Conservation (phyloP, 1,140 invertebrate species). For the Hermetia illucens region DNA sequence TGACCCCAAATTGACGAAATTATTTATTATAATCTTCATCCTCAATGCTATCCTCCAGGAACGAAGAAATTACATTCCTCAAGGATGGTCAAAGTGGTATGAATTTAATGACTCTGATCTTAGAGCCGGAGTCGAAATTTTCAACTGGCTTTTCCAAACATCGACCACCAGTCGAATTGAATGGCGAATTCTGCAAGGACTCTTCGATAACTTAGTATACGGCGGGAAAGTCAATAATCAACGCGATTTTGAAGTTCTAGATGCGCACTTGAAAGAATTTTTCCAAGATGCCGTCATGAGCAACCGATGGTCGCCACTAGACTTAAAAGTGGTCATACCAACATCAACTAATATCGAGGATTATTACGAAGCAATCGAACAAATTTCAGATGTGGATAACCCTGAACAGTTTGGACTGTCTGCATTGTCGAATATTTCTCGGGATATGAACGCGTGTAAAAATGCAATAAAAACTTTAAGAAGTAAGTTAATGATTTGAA, state of each 20-base stretch:
- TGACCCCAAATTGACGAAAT: conserved; percentile 23
- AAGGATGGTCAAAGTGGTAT: conserved; percentile 77
- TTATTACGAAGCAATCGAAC: conserved; percentile 43
- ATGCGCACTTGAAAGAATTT: conserved; percentile 57
- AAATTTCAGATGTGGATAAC: conserved; percentile 50
- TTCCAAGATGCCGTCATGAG: conserved; percentile 47
- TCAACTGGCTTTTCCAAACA: conserved; percentile 42
- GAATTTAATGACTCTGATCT: conserved; percentile 81
- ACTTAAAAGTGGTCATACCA: conserved; percentile 34
- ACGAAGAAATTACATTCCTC: conserved; percentile 66
- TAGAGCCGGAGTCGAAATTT: conserved; percentile 56
- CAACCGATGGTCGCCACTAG: conserved; percentile 40
- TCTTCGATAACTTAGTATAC: conserved; percentile 72
- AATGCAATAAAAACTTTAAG: conserved; percentile 19
- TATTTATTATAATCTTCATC: conserved; percentile 27
- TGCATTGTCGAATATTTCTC: conserved; percentile 19
- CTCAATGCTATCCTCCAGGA: conserved; percentile 76
- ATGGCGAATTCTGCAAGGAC: conserved; percentile 68
- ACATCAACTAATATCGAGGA: conserved; percentile 41
- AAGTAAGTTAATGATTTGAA: conserved; percentile 3
- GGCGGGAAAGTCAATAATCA: conserved; percentile 75
- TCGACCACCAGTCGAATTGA: conserved; percentile 31
- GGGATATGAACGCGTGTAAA: conserved; percentile 17
- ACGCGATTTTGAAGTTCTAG: conserved; percentile 59
- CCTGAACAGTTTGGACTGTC: conserved; percentile 65